Percentiles rank a stretch among this genome's conserved stretches.
These are phyloP conservation scores for Limnephilus rhombicus DNA, from an alignment of 2,888 invertebrate species.

Conservation along the genomic window DNA sequence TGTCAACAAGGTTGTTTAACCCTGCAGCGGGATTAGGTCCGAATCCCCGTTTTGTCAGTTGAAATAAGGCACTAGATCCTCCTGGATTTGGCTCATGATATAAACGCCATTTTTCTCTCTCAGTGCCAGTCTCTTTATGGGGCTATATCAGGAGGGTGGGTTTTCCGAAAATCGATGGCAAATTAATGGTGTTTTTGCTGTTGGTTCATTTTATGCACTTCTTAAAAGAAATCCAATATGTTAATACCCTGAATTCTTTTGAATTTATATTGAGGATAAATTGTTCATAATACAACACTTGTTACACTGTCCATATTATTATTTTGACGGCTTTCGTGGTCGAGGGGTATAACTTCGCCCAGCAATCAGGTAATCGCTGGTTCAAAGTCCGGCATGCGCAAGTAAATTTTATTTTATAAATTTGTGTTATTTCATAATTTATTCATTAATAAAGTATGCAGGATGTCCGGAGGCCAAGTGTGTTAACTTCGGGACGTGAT, in stretches of 20 bases:
- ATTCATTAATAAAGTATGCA: too few species aligned
- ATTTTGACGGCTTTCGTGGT: neutral
- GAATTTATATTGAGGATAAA: neutral
- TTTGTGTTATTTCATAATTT: too few species aligned
- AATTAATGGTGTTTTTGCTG: neutral
- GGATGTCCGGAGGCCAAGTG: too few species aligned
- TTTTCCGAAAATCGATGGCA: slow-evolving; percentile 10
- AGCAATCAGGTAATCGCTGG: too few species aligned
- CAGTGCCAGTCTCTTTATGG: neutral
- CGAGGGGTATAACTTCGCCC: too few species aligned
- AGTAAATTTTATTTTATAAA: too few species aligned
- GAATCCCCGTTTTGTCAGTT: slow-evolving; percentile 65
- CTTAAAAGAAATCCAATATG: neutral
- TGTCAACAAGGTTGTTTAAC: neutral
- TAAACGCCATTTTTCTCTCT: slow-evolving; percentile 61
- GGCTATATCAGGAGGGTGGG: neutral
- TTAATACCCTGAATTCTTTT: neutral
- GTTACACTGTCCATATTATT: too few species aligned
- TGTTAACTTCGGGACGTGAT: too few species aligned
- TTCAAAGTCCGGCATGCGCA: too few species aligned
- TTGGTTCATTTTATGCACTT: neutral
- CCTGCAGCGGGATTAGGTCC: slow-evolving; percentile 50
- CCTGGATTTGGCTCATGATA: slow-evolving; percentile 63
- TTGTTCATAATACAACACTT: too few species aligned
- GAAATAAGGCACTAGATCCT: slow-evolving; percentile 64